Conservation (phyloP, 2,888 invertebrate species). For the Cataglyphis albicans region DNA sequence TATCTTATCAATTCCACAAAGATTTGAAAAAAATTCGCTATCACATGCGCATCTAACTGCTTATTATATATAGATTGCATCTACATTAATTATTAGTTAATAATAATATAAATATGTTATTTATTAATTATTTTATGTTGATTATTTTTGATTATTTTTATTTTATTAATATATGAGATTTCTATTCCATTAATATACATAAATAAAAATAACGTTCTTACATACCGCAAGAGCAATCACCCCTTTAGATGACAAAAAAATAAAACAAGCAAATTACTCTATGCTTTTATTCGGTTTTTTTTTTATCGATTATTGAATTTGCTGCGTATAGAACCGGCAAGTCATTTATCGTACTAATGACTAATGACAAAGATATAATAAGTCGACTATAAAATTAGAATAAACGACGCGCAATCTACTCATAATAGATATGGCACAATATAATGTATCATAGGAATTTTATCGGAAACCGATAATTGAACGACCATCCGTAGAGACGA, state of each 20-base stretch:
- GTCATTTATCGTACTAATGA: slow-evolving; percentile 36
- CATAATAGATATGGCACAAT: slow-evolving; percentile 54
- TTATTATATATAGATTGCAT: background rate
- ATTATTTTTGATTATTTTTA: background rate
- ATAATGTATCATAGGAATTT: slow-evolving; percentile 53
- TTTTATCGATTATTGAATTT: slow-evolving; percentile 25
- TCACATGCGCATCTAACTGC: background rate
- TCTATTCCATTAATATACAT: background rate
- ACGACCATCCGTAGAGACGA: slow-evolving; percentile 50
- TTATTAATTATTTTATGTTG: background rate
- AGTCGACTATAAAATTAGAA: slow-evolving; percentile 54
- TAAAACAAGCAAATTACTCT: background rate
- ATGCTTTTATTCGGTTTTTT: background rate
- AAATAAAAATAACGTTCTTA: background rate
- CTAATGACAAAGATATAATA: slow-evolving; percentile 41
- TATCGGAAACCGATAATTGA: slow-evolving; percentile 57
- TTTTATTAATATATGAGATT: background rate
- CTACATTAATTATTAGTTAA: background rate
- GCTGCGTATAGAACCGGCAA: background rate
- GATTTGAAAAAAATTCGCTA: background rate
- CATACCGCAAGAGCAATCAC: background rate
- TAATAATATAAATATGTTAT: background rate
- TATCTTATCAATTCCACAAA: too few relatives aligned
- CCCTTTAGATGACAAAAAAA: background rate
- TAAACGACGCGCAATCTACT: slow-evolving; percentile 51